Evolutionary conservation across 2,797 vertebrate genomes (phyloP).

Genomic region (Alcedo atthis): DNA sequence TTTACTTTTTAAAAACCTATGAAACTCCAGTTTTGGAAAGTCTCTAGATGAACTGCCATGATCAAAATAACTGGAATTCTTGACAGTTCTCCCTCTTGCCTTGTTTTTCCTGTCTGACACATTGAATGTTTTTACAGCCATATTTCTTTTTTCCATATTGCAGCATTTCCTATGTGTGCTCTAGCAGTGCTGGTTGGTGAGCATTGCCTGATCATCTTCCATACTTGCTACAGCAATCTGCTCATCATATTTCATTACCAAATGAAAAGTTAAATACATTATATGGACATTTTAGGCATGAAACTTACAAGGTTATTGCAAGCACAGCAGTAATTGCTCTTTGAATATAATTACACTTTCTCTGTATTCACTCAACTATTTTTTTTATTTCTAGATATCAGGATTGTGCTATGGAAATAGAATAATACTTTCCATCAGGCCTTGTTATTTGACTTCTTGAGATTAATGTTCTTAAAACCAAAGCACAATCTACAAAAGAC

Average conservation of each 20-base stretch:
- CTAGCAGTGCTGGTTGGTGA: not conserved
- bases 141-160: not conserved
- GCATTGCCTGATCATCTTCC: not conserved
- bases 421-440: not conserved
- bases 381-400: not conserved
- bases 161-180: accelerated
- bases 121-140: not conserved
- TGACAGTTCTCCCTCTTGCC: not conserved
- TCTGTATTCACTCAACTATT: not conserved
- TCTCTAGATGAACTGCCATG: not conserved
- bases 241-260: slow-evolving; percentile 36
- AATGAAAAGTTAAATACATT: slow-evolving; percentile 49
- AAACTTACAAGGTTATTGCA: slow-evolving; percentile 52
- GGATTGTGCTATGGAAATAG: not conserved
- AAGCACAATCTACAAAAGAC: slow-evolving; percentile 9
- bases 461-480: not conserved
- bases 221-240: not conserved
- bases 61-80: not conserved
- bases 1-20: not conserved
- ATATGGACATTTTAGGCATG: slow-evolving; percentile 24
- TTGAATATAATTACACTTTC: slow-evolving; percentile 37
- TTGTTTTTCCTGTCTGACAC: not conserved
- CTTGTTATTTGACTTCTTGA: not conserved
- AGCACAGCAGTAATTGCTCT: slow-evolving; percentile 40
- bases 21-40: not conserved